Evolutionary conservation across 2,888 invertebrate species (phyloP).

Genomic region (Ariolimax columbianus): DNA sequence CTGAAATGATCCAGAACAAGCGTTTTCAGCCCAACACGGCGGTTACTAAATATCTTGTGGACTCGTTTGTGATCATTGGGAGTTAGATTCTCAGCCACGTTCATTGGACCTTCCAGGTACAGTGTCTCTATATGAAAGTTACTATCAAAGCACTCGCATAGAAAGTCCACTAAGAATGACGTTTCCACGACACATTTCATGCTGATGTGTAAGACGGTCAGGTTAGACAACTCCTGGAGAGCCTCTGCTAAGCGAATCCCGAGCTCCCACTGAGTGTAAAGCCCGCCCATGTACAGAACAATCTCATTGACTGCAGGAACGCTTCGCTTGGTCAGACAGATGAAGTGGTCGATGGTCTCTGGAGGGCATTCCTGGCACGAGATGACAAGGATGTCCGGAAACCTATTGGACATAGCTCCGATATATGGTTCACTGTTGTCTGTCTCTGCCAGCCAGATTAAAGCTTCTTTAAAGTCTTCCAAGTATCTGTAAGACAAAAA

Average conservation of each 20-base stretch:
- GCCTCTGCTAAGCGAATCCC: conserved; percentile 54
- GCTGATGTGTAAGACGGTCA: conserved; percentile 53
- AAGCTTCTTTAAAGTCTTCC: conserved; percentile 51
- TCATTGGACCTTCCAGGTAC: conserved; percentile 57
- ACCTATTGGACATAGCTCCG: conserved; percentile 47
- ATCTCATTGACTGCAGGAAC: conserved; percentile 42
- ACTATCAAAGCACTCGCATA: conserved; percentile 57
- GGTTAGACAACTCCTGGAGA: conserved; percentile 46
- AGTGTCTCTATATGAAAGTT: conserved; percentile 51
- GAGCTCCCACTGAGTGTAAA: conserved; percentile 51
- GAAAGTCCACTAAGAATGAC: conserved; percentile 54
- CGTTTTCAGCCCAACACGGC: conserved; percentile 40
- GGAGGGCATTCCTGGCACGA: conserved; percentile 52
- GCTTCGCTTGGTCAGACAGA: conserved; percentile 45
- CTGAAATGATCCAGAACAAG: conserved; percentile 58
- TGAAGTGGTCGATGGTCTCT: conserved; percentile 52
- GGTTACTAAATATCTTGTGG: conserved; percentile 43
- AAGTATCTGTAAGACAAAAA: conserved; percentile 32
- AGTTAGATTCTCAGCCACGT: conserved; percentile 57
- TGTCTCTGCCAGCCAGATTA: conserved; percentile 56
- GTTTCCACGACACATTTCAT: conserved; percentile 57
- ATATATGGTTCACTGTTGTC: conserved; percentile 55
- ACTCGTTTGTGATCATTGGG: conserved; percentile 51
- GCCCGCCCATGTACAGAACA: conserved; percentile 56
- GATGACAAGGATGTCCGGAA: conserved; percentile 56